Conservation (phyloP, 2,113 vertebrate genomes). For the Chelonoidis abingdonii region DNA sequence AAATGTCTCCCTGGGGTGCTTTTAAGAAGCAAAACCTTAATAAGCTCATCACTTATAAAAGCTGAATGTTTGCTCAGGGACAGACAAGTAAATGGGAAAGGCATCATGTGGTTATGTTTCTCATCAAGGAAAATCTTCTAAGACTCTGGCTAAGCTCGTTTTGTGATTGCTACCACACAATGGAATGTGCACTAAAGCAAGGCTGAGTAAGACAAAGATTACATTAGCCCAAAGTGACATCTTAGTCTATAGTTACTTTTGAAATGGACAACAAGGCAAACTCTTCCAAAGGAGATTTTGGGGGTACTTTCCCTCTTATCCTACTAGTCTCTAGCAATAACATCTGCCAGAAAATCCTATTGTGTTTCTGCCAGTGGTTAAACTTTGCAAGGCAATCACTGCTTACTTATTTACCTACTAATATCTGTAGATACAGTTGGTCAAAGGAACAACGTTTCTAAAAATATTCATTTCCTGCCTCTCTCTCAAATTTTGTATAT, state of each 20-base stretch:
- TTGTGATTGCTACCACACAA: not conserved
- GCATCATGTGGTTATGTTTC: not conserved
- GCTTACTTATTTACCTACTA: not conserved
- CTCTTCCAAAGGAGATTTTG: not conserved
- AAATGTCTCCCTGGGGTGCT: conserved; percentile 48
- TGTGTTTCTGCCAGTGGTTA: not conserved
- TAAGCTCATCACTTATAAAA: conserved; percentile 72
- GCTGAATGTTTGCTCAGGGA: conserved; percentile 64
- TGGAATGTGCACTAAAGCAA: not conserved
- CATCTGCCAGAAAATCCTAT: not conserved
- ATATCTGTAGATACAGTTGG: not conserved
- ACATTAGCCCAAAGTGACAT: conserved; percentile 11
- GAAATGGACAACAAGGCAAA: not conserved
- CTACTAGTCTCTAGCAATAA: not conserved
- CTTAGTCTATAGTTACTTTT: not conserved
- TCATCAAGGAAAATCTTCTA: conserved; percentile 36
- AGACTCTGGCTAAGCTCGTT: not conserved
- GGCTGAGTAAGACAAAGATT: not conserved
- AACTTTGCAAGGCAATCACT: not conserved
- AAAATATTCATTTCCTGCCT: not conserved
- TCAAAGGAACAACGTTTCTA: not conserved
- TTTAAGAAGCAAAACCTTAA: conserved; percentile 72
- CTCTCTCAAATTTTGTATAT: not conserved
- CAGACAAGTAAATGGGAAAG: conserved; percentile 53
- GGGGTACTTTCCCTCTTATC: not conserved